Base-by-base conservation (phyloP, 1,140 invertebrate genomes). In the Aporrectodea caliginosa region DNA sequence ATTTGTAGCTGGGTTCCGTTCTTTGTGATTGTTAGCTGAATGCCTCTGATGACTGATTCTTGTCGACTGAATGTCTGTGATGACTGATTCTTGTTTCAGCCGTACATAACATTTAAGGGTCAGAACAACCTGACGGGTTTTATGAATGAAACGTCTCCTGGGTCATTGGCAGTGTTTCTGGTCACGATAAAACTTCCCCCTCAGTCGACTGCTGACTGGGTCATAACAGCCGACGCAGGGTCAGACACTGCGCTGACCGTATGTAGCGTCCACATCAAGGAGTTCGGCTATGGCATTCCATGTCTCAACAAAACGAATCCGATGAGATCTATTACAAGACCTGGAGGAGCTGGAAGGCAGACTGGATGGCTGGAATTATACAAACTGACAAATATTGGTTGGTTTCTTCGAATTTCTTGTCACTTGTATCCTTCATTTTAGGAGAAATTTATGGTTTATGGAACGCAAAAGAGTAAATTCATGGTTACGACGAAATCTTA, bases 311-410 rank as follows among this genome's bases (percentile, higher is more conserved):
- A 30, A 12, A 35, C 33, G 16, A 76, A 16, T 30, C 33, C 33
- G n/a, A 30, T 35, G 16, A 76, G 43, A n/a, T 32, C 29, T 31
- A 33, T 34, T 6, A 33, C 29, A 16, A 0, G 75, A 22, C 27
- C 35, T 30, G 43, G 27, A 35, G 27, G 32, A 1, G 30, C 0
- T 14, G 35, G 30, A 29, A 43, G 35, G 16, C 33, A 27, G 29
- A 30, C 16, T 58, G 75, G 16, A 43, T 76, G 75, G 75, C n/a
- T 76, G 16, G 75, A 76, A 35, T 76, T 76, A n/a, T 58, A 76
- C 29, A 76, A 76, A 43, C 29, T 76, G 33, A 68, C 75, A 43
- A 76, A 76, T 58, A 35, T 76, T 43, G 75, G 75, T 76, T 27
- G 33, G 73, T 68, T n/a, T n/a, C n/a, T n/a, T n/a, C n/a, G n/a